A percentile compares a stretch with the other conserved stretches of the same genome.
phyloP scores from a whole-genome alignment of 2,888 invertebrate genomes.

The Xanthostigma xanthostigma region DNA sequence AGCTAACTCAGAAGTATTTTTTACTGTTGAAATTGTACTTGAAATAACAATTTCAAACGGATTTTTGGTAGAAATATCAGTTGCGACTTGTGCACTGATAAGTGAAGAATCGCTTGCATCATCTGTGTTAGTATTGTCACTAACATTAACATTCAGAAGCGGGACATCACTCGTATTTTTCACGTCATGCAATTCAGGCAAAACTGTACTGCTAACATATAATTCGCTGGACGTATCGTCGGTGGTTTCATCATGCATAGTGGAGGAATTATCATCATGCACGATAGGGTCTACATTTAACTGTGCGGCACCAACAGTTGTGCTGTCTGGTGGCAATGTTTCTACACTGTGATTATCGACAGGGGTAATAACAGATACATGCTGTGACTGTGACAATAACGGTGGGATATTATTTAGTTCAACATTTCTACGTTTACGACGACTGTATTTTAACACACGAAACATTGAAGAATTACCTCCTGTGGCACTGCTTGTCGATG shows the following conservation, averaged over 20 bases:
- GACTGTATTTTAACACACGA: constrained; percentile 1
- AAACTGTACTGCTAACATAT: constrained; percentile 8
- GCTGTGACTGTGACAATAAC: constrained; percentile 13
- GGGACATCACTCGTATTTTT: constrained; percentile 16
- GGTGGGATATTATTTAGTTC: constrained; percentile 14
- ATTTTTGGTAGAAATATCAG: no score
- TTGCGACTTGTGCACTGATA: no score
- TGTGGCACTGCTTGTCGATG: constrained; percentile 5
- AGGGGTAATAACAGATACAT: constrained; percentile 21
- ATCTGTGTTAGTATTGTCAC: constrained; percentile 15
- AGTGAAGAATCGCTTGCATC: neutral
- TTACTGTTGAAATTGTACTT: no score
- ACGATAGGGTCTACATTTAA: constrained; percentile 15
- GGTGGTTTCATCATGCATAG: constrained; percentile 5
- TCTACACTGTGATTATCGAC: no score
- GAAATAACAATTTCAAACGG: no score
- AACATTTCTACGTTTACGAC: constrained; percentile 54
- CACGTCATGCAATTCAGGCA: constrained; percentile 23
- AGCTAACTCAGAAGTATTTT: no score
- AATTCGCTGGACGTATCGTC: constrained; percentile 20
- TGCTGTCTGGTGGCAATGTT: constrained; percentile 17
- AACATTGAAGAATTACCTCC: constrained; percentile 1
- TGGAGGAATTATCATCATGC: neutral
- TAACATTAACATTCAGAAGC: constrained; percentile 15
- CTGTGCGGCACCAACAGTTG: constrained; percentile 13